Percentiles rank a stretch among this genome's conserved stretches.
phyloP scores from a whole-genome alignment of 2,113 vertebrate genomes.

The Tricholaema leucomelas region DNA sequence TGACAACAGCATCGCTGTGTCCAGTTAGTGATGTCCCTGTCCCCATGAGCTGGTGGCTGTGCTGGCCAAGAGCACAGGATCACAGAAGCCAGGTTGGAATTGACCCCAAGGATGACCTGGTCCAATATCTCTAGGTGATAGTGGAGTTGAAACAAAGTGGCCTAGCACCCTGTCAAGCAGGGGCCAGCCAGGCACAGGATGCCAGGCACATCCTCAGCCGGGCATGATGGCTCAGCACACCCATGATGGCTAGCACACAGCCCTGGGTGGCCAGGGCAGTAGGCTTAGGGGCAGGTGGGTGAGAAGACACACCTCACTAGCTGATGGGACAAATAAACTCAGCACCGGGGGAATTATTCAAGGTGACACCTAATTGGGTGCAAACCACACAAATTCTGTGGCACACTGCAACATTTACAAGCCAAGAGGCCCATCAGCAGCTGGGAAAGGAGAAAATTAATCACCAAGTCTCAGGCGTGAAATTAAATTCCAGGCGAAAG shows the following conservation, averaged over 20 bases:
- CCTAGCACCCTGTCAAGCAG: too few relatives aligned
- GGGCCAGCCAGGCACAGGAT: neutral
- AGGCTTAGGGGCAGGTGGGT: neutral
- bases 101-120: too few relatives aligned
- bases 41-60: rapidly evolving
- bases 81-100: too few relatives aligned
- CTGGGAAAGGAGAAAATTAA: slow-evolving; percentile 71
- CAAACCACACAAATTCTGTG: slow-evolving; percentile 74
- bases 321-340: slow-evolving; percentile 54
- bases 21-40: neutral
- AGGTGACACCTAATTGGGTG: slow-evolving; percentile 76
- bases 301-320: neutral
- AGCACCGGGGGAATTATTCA: slow-evolving; percentile 60
- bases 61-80: neutral
- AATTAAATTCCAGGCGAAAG: slow-evolving; percentile 78
- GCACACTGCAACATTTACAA: slow-evolving; percentile 73
- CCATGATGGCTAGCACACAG: rapidly evolving
- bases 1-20: rapidly evolving
- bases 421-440: slow-evolving; percentile 52
- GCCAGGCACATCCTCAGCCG: rapidly evolving
- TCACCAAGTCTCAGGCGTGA: slow-evolving; percentile 77
- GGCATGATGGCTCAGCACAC: neutral
- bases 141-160: too few relatives aligned
- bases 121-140: too few relatives aligned
- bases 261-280: neutral